phyloP scores from a whole-genome alignment of 2,113 vertebrate species.

The Poeciliopsis turrubarensis region DNA sequence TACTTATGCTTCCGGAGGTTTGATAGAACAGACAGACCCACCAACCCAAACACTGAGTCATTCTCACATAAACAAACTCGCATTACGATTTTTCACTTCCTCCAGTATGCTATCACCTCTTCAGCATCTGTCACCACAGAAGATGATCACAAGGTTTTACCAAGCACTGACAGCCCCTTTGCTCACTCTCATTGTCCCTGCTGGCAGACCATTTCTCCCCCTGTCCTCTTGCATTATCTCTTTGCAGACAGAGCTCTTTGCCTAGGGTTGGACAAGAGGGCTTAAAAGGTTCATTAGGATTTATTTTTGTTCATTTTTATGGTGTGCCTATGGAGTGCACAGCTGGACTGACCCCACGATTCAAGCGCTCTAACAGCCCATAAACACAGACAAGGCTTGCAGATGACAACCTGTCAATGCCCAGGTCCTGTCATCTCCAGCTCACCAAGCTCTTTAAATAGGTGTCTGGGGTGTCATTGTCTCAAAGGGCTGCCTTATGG shows the following conservation, averaged over 20 bases:
- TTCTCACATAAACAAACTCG: constrained; percentile 30
- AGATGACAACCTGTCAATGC: constrained; percentile 70
- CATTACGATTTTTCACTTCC: constrained; percentile 12
- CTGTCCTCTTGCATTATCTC: constrained; percentile 73
- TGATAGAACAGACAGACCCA: constrained; percentile 6
- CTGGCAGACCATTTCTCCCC: constrained; percentile 69
- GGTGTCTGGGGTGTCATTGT: constrained; percentile 73
- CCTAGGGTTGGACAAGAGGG: constrained; percentile 55
- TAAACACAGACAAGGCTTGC: constrained; percentile 73
- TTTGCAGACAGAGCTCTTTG: constrained; percentile 45
- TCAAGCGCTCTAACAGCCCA: constrained; percentile 71
- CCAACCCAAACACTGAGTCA: not conserved
- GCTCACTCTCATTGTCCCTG: constrained; percentile 52
- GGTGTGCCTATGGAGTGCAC: constrained; percentile 51
- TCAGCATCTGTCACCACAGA: constrained; percentile 65
- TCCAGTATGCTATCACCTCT: constrained; percentile 53
- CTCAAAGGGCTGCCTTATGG: constrained; percentile 72
- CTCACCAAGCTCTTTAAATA: constrained; percentile 68
- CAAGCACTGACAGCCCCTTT: constrained; percentile 56
- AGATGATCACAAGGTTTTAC: constrained; percentile 62
- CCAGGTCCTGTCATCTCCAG: constrained; percentile 61
- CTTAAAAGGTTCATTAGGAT: constrained; percentile 79
- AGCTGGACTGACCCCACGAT: constrained; percentile 62
- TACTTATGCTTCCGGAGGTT: constrained; percentile 6
- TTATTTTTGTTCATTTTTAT: constrained; percentile 78